Base-by-base conservation (phyloP, 2,797 vertebrate genomes). In the Dryobates pubescens region DNA sequence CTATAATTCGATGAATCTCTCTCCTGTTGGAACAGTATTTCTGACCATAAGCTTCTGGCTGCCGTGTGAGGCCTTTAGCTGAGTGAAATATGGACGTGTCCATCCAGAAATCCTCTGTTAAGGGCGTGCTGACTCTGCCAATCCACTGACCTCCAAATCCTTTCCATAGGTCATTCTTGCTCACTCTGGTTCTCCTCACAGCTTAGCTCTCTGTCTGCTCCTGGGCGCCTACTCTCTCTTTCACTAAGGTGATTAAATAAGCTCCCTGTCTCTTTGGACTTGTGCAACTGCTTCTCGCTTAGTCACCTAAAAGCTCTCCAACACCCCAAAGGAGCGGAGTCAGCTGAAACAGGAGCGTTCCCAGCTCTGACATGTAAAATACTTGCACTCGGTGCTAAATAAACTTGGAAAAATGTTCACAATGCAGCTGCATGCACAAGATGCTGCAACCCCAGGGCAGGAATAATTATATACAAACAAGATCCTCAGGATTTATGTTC, bases 341-440 rank as follows among this genome's bases (percentile, higher is more conserved):
- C 92, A 96, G 94, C 95, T 97, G 95, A 90, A 94, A 93, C 85
- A 94, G 86, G 92, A 95, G 92, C 19, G 9, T 92, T 96, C 93
- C 82, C 84, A 92, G 95, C 96, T 96, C 95, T 77, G 81, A 96
- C 96, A 91, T 86, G 96, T 91, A 95, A 96, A 94, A 81, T 84
- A 88, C 94, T 94, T 95, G 92, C 56, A 91, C 79, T 96, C n/a
- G 1, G 65, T 84, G 92, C 93, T 97, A 96, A 95, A 92, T 95
- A 96, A 97, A 96, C 95, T 96, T 95, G 95, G 94, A 93, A 96
- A 96, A 94, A 78, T 72, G 53, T 89, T 95, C 93, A 88, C 88
- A 93, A 93, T 84, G 89, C 92, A 89, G 91, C 89, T 82, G 43
- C 78, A 65, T 6, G 84, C 81, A 43, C 54, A 88, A 85, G 85